Conservation (phyloP, 2,888 invertebrate genomes). For the Heliconius aoede region DNA sequence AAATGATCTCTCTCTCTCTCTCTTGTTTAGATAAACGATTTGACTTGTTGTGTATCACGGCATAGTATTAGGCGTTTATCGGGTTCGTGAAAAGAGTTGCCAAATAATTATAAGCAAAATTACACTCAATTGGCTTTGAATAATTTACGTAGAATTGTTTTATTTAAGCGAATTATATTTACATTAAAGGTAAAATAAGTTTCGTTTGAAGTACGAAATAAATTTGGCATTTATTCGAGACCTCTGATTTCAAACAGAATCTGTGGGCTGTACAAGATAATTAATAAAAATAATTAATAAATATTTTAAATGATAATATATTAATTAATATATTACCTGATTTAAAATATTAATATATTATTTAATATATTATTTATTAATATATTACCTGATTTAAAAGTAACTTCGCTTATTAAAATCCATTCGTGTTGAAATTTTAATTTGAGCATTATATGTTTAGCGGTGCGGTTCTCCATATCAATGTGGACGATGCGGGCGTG, state of each 20-base stretch:
- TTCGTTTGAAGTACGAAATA: not conserved
- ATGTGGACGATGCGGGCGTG: conserved; percentile 87
- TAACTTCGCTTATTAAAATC: conserved; percentile 95
- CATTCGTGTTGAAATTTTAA: conserved; percentile 91
- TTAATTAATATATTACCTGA: conserved; percentile 86
- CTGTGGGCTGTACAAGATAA: not conserved
- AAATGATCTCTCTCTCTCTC: too few relatives aligned
- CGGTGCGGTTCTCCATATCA: conserved; percentile 88
- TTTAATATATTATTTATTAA: too few relatives aligned
- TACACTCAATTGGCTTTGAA: conserved; percentile 55
- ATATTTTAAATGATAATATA: too few relatives aligned
- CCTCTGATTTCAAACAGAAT: not conserved
- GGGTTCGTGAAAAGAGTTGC: conserved; percentile 56
- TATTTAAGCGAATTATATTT: not conserved
- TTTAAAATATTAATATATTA: too few relatives aligned
- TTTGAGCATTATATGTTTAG: conserved; percentile 89
- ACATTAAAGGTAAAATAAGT: not conserved
- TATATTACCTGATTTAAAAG: conserved; percentile 88
- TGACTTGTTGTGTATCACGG: conserved; percentile 50
- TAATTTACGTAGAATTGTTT: conserved; percentile 60
- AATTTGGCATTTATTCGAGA: not conserved
- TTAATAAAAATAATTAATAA: not conserved
- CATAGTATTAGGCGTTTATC: conserved; percentile 60
- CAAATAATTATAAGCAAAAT: conserved; percentile 61
- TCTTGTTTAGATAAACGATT: conserved; percentile 68